These are phyloP conservation scores for Brachionus calyciflorus DNA, from an alignment of 1,140 invertebrate genomes.

Conservation along the genomic window DNA sequence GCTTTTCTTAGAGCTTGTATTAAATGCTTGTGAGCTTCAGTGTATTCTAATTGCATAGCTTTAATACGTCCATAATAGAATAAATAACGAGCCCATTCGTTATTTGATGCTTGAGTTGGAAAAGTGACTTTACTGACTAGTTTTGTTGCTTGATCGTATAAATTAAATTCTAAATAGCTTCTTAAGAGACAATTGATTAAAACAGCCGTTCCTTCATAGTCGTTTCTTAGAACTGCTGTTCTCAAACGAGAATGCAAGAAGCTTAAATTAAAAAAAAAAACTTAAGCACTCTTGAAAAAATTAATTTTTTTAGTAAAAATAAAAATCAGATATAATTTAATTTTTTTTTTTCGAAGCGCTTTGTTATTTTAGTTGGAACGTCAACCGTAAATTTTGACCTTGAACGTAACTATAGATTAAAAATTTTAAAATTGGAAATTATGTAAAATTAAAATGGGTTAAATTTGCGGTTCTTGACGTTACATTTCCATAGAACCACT, in stretches of 20 bases:
- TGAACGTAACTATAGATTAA: too few species aligned
- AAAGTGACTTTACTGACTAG: conserved; percentile 92
- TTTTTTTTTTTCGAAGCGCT: too few species aligned
- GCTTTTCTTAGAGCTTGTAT: conserved; percentile 88
- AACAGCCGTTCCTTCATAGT: conserved; percentile 93
- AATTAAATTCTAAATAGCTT: conserved; percentile 89
- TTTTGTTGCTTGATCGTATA: conserved; percentile 85
- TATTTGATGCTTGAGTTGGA: conserved; percentile 90
- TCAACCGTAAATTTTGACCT: too few species aligned
- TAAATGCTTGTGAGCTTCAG: conserved; percentile 89
- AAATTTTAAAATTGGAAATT: too few species aligned
- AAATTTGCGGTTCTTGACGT: too few species aligned
- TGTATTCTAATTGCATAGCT: conserved; percentile 92
- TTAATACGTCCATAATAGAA: conserved; percentile 95
- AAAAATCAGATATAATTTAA: too few species aligned
- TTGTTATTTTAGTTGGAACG: too few species aligned
- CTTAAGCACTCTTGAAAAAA: too few species aligned
- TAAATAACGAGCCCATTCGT: conserved; percentile 94
- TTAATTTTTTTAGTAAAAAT: conserved; percentile 11
- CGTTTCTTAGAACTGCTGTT: conserved; percentile 88
- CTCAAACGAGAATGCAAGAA: conserved; percentile 84
- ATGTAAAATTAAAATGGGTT: too few species aligned
- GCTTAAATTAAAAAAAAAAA: too few species aligned
- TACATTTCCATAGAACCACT: too few species aligned
- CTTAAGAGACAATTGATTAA: conserved; percentile 89